These are phyloP conservation scores for Caenorhabditis becei DNA, from an alignment of 2,888 invertebrate genomes.

Conservation along the genomic window DNA sequence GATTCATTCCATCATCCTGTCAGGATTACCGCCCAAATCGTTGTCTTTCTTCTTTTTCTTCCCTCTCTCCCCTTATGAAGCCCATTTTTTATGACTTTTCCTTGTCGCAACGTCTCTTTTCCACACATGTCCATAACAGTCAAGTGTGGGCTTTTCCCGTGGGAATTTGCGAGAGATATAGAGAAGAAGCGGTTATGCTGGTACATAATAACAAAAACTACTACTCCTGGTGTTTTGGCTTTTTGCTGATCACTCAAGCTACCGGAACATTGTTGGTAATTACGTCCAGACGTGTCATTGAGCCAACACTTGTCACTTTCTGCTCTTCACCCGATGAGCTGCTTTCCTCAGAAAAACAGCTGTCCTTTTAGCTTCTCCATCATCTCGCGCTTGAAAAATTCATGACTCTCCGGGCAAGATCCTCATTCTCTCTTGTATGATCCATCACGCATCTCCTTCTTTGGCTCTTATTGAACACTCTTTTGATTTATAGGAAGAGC, in stretches of 20 bases:
- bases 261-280: constrained; percentile 47
- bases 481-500: constrained; percentile 38
- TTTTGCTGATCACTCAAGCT: neutral
- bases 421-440: constrained; percentile 8
- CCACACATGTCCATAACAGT: constrained; percentile 55
- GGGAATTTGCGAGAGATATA: constrained; percentile 38
- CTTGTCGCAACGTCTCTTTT: constrained; percentile 51
- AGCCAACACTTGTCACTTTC: constrained; percentile 42
- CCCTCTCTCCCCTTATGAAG: constrained; percentile 1
- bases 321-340: neutral
- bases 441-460: neutral
- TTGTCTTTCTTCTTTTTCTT: constrained; percentile 9
- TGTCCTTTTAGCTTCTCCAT: constrained; percentile 33
- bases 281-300: constrained; percentile 33
- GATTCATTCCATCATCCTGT: constrained; percentile 53
- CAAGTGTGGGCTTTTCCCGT: constrained; percentile 42
- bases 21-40: constrained; percentile 48
- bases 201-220: constrained; percentile 31
- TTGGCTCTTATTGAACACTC: constrained; percentile 30
- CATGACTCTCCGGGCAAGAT: constrained; percentile 24
- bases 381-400: constrained; percentile 33
- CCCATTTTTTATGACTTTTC: constrained; percentile 58
- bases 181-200: constrained; percentile 16
- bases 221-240: neutral
- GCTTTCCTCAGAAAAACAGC: constrained; percentile 40